Base-by-base conservation (phyloP, 2,113 vertebrate species). In the Mesembrinibis cayennensis region DNA sequence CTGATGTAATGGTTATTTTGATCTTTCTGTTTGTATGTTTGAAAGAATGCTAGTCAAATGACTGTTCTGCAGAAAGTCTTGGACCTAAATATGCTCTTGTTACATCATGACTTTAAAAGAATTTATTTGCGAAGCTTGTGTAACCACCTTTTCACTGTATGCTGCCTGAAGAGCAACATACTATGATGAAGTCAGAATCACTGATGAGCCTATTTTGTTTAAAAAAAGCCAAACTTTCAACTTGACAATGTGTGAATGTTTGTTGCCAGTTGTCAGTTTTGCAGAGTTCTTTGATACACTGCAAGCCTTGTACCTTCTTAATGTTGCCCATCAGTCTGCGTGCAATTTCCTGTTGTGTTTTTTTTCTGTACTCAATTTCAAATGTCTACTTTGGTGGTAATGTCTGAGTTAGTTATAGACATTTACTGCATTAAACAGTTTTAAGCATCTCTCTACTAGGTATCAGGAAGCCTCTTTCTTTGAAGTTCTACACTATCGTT, bases 1-100 rank as follows among this genome's bases (percentile, higher is more conserved):
- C 94, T 96, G 97, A 94, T n/a, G 53, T 69, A 94, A 94, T 2
- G 78, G 90, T 90, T 95, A 94, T 96, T 97, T 97, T 97, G 94
- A 94, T 95, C 61, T 63, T 88, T 80, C 90, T 97, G 81, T 97
- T 97, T 96, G 89, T 97, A 62, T 8, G 93, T 96, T 97, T 97
- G 86, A 96, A 97, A 97, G 87, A 92, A 97, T 93, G 95, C 79
- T 65, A 87, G 38, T 89, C 78, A 82, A 81, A 83, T 76, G 65
- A 69, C 81, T 80, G 73, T 89, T 95, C 90, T 95, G 83, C 73
- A 95, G 94, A 94, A 97, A 93, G 90, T 87, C 69, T 83, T 69
- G 89, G 90, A 94, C 91, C 76, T 93, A 56, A 96, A 74, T 55
- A 92, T 80, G 79, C 65, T 95, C 73, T 82, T 50, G n/a, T 92